Evolutionary conservation across 2,797 vertebrate genomes (phyloP), one percentile per base, ranked within the genome.

Genomic region (Clangula hyemalis): DNA sequence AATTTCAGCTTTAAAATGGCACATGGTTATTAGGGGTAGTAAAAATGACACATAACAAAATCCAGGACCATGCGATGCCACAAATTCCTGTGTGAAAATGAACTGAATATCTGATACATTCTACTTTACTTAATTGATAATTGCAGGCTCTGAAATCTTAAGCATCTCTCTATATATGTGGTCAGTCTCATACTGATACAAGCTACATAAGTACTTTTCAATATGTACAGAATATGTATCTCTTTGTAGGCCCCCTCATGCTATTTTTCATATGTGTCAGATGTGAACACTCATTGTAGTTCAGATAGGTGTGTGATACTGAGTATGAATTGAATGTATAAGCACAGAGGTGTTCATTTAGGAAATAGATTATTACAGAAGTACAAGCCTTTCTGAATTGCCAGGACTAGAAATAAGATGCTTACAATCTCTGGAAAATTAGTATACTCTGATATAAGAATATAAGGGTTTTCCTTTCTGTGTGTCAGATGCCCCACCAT

Each of bases 221-320:
- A 4, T 19, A 9, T 28, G 24, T 13, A 7, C 8, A 70, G 30
- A 36, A 34, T 28, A 41, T 0, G 8, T 47, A 13, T 54, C 10
- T 57, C 27, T 60, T 0, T 39, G 57, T 38, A 14, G 24, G 13
- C 32, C 56, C 57, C 19, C 24, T 87, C 47, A 14, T 36, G 66
- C 38, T 47, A 9, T 5, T 32, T 53, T 14, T 10, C 27, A 0
- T 17, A 3, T 0, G 2, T 41, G 22, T 10, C 6, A 22, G 51
- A 9, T 43, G 43, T 20, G 39, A 62, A 27, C 18, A 17, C 47
- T 43, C n/a, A 5, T 3, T 51, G 60, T 34, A 17, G 32, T 17
- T 73, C 8, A 43, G 32, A 6, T 1, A 38, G 13, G 36, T 53
- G 62, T 56, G 56, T 51, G 14, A 25, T 8, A 20, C 0, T 32